Evolutionary conservation across 1,140 invertebrate species (phyloP).

Genomic region (Laupala kohalensis): DNA sequence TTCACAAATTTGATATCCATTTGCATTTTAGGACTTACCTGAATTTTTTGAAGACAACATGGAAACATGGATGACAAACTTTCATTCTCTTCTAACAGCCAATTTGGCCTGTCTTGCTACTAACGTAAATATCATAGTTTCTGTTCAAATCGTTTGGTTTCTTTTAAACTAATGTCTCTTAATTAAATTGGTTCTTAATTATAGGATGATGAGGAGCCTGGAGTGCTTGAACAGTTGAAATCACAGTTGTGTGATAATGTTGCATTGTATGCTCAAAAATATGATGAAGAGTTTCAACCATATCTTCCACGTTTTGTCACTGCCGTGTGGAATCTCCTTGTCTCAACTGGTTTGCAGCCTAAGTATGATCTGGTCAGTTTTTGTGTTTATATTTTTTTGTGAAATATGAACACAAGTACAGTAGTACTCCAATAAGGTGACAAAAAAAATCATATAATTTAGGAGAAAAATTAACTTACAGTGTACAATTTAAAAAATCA

Average conservation of each 20-base stretch:
- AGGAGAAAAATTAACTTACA: no score
- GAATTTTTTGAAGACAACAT: conserved; percentile 99
- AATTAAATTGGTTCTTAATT: conserved; percentile 18
- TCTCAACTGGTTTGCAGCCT: conserved; percentile 65
- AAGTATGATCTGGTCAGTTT: conserved; percentile 80
- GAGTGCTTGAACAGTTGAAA: conserved; percentile 78
- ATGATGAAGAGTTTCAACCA: conserved; percentile 89
- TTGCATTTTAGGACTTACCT: conserved; percentile 63
- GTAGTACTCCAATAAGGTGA: no score
- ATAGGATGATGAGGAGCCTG: conserved; percentile 75
- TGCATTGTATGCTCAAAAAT: conserved; percentile 89
- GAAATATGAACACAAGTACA: no score
- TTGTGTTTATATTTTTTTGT: no score
- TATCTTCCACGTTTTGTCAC: conserved; percentile 84
- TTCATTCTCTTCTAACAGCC: conserved; percentile 62
- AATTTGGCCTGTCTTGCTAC: conserved; percentile 62
- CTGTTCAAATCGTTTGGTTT: neutral
- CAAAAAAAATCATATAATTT: no score
- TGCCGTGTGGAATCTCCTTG: conserved; percentile 81
- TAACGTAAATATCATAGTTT: conserved; percentile 33
- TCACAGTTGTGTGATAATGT: conserved; percentile 95
- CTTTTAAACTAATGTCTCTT: neutral
- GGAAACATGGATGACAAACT: conserved; percentile 83
- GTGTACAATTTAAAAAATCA: no score
- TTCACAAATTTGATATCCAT: conserved; percentile 6